Percentiles rank a stretch among this genome's conserved stretches.
These are phyloP conservation scores for Phalanger gymnotis DNA, from an alignment of 2,797 vertebrate genomes.

Conservation along the genomic window DNA sequence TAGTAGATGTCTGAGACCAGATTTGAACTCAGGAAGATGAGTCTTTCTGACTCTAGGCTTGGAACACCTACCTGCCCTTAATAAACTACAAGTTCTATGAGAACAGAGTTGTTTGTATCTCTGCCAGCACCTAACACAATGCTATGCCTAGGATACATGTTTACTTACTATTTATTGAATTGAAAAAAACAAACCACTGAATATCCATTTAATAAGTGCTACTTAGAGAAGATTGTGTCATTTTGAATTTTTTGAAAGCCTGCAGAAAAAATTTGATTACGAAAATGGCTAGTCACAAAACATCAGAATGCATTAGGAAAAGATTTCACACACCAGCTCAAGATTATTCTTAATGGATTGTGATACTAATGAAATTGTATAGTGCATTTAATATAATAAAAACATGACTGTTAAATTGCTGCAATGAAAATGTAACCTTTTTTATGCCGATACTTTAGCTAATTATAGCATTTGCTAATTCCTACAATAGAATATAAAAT, in stretches of 20 bases:
- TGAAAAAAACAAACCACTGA: neutral
- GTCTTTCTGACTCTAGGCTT: neutral
- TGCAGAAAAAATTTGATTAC: constrained; percentile 57
- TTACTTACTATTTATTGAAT: neutral
- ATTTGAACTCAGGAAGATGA: neutral
- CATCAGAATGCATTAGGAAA: constrained; percentile 38
- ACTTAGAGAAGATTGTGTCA: neutral
- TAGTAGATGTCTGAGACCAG: neutral
- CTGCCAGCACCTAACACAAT: neutral
- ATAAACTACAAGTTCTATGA: neutral
- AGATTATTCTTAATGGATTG: constrained; percentile 53
- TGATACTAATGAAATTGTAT: constrained; percentile 43
- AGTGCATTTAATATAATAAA: constrained; percentile 60
- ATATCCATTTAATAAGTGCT: neutral
- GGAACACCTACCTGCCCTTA: neutral
- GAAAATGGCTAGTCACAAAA: constrained; percentile 60
- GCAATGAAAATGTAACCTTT: constrained; percentile 54
- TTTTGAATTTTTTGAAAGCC: constrained; percentile 35
- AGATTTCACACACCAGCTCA: constrained; percentile 51
- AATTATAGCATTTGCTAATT: constrained; percentile 64
- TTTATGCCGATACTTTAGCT: constrained; percentile 53
- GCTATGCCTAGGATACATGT: neutral
- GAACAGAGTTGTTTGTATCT: neutral
- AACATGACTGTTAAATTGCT: constrained; percentile 45
- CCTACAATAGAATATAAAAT: constrained; percentile 46